A percentile compares a stretch with the other conserved stretches of the same genome.
These are phyloP conservation scores for Heliconius cydno DNA, from an alignment of 2,888 invertebrate genomes.

Conservation along the genomic window DNA sequence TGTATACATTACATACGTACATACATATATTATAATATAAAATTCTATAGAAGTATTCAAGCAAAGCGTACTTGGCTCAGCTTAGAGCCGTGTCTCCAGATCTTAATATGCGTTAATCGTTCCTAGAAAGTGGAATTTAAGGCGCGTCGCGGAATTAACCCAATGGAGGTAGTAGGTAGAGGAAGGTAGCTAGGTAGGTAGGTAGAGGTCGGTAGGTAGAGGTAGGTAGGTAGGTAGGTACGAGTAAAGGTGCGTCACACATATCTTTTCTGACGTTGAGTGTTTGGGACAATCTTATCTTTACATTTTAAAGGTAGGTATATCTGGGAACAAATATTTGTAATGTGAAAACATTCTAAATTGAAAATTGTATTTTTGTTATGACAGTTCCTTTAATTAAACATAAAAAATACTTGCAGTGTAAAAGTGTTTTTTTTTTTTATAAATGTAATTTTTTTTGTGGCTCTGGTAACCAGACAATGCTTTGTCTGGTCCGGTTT, in stretches of 20 bases:
- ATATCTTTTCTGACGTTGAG: conserved; percentile 15
- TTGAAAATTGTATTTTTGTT: too few species aligned
- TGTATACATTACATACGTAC: background rate
- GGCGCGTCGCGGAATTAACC: conserved; percentile 25
- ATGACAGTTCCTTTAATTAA: too few species aligned
- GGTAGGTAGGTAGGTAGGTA: background rate
- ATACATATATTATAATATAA: background rate
- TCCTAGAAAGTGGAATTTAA: conserved; percentile 28
- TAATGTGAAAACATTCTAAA: too few species aligned
- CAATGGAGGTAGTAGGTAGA: conserved; percentile 4
- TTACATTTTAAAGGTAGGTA: conserved; percentile 3
- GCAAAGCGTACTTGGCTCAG: conserved; percentile 12
- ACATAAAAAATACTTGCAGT: too few species aligned
- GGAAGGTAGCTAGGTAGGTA: background rate
- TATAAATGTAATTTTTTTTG: too few species aligned
- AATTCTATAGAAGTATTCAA: conserved; percentile 9
- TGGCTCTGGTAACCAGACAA: too few species aligned
- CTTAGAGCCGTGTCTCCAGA: conserved; percentile 22
- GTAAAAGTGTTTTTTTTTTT: too few species aligned
- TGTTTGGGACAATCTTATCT: conserved; percentile 4
- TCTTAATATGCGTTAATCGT: conserved; percentile 31
- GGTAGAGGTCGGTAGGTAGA: background rate
- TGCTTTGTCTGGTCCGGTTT: too few species aligned
- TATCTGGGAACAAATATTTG: background rate
- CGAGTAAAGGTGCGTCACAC: conserved; percentile 17